Conservation (phyloP, 2,888 invertebrate species). For the Venusia cambrica region DNA sequence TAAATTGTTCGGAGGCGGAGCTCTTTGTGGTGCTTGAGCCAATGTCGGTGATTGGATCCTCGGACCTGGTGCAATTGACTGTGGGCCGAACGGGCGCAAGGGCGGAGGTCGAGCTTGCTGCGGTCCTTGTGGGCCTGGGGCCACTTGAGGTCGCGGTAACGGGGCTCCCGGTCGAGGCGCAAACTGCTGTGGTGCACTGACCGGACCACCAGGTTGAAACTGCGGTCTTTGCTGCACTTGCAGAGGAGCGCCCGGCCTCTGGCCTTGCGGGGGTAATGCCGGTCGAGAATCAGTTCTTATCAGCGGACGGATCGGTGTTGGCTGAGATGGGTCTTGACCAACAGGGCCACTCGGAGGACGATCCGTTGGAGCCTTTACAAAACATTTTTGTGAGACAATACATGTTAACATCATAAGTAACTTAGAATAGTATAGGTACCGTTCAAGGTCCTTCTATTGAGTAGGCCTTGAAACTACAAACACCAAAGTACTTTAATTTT, state of each 20-base stretch:
- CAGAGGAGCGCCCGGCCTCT: constrained; percentile 51
- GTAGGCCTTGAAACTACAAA: constrained; percentile 10
- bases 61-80: constrained; percentile 56
- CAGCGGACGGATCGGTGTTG: constrained; percentile 57
- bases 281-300: constrained; percentile 65
- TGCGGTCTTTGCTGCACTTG: constrained; percentile 59
- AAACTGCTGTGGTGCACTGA: constrained; percentile 55
- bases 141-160: constrained; percentile 50
- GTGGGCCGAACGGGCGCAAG: constrained; percentile 59
- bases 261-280: constrained; percentile 52
- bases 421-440: no score
- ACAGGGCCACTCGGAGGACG: constrained; percentile 55
- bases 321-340: constrained; percentile 48
- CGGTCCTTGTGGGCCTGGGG: constrained; percentile 47
- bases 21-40: constrained; percentile 57
- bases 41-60: constrained; percentile 56
- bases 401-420: no score
- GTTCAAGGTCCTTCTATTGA: constrained; percentile 4
- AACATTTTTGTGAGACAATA: constrained; percentile 34
- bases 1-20: constrained; percentile 69
- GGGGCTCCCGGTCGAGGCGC: constrained; percentile 57
- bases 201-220: constrained; percentile 71
- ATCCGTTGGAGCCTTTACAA: constrained; percentile 62
- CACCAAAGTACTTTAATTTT: constrained; percentile 11
- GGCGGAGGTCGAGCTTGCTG: constrained; percentile 57